Evolutionary conservation across 2,797 vertebrate genomes (phyloP), one percentile per base, ranked within the genome.

Genomic region (Alauda arvensis): DNA sequence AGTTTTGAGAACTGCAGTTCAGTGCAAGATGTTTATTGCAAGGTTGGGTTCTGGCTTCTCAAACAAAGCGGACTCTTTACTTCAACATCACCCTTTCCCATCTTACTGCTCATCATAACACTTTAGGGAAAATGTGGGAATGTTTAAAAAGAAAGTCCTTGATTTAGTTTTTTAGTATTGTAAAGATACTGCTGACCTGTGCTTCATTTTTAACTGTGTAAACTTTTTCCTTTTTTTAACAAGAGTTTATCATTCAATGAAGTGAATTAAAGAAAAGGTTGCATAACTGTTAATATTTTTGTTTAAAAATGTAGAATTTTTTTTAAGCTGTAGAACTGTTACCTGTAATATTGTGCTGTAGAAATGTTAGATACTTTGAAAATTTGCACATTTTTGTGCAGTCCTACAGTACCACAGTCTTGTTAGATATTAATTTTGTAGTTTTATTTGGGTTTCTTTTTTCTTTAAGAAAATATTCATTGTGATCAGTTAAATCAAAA

Each of bases 141-240:
- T 97, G 96, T 97, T 97, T 96, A 97, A 98, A 98, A 96, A 96
- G 90, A 93, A 98, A 98, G 97, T 97, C 97, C 97, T 98, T 97
- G 97, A 98, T 99, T 99, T 99, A 98, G 98, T 99, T 99, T 99
- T 99, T 98, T 99, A 99, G 98, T 98, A 98, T 98, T 99, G 98
- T 99, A 99, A 98, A 97, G 98, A 98, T 98, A 98, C 98, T 98
- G 98, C 98, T 98, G 98, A 99, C 97, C 98, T 98, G 98, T 98
- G 98, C 97, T 99, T 99, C 98, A 98, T 98, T 99, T 99, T 98
- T 97, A 98, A 98, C 96, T 97, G 98, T 98, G 98, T 98, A 98
- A 97, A 98, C 98, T 98, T 98, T 94, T 97, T 94, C 97, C 97
- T 97, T 96, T 96, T 97, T 97, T 98, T 98, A 98, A 98, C 97